Base-by-base conservation (phyloP, 2,113 vertebrate genomes). In the Pipra filicauda region DNA sequence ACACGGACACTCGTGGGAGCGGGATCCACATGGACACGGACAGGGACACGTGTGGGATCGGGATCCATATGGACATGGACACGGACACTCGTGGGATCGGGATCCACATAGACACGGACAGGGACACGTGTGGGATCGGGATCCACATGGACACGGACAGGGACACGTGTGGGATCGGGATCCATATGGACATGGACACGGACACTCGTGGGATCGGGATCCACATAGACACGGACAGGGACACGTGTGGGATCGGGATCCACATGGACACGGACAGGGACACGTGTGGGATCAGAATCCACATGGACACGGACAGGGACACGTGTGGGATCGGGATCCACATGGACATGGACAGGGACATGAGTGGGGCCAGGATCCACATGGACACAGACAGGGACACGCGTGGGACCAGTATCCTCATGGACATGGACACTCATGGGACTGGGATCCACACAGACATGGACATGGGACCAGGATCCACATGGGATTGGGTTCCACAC, bases 131-230 rank as follows among this genome's bases (percentile, higher is more conserved):
- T 9, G 19, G 33, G 23, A 9, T 39, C 1, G 8, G 72, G 19
- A 43, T 30, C 2, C 8, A 1, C 15, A 23, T 3, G n/a, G 12
- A 64, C 28, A 78, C 0, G 13, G 49, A 64, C 28, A 78, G 0
- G 22, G 51, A 41, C 58, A 31, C 16, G 3, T 3, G 10, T 58
- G 65, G 79, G 37, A 9, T 1, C 1, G 15, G 14, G 4, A 41
- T 18, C 33, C 33, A 35, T 12, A 23, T 5, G 31, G 43, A n/a
- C 31, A 70, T 5, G 11, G 7, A 44, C 18, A 18, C 18, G 44
- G 66, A 35, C 33, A 26, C 4, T n/a, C n/a, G 17, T 51, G 67
- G 48, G 27, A 70, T 9, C 18, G 23, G 23, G 58, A 59, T 26
- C 14, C 23, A 1, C n/a, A 41, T 21, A 41, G 28, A 65, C 4